phyloP scores from a whole-genome alignment of 2,113 vertebrate genomes.

The Festucalex cinctus region DNA sequence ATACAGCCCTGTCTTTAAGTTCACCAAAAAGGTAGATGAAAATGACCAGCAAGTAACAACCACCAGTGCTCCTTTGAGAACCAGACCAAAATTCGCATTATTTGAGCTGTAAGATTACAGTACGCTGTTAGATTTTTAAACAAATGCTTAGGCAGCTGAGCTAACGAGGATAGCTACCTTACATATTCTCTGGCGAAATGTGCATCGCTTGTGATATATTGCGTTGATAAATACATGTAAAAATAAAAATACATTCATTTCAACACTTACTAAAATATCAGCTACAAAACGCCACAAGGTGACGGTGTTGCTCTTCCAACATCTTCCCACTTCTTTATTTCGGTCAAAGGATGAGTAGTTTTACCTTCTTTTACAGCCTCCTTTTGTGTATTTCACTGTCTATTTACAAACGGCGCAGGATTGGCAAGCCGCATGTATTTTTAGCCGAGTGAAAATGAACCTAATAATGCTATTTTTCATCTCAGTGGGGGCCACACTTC shows the following conservation, averaged over 20 bases:
- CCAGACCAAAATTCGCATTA: too few species aligned
- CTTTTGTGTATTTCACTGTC: neutral
- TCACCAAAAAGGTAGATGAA: too few species aligned
- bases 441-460: conserved; percentile 30
- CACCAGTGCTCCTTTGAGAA: too few species aligned
- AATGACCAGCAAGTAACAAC: too few species aligned
- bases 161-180: too few species aligned
- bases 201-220: neutral
- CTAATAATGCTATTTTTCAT: conserved; percentile 41
- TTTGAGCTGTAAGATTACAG: too few species aligned
- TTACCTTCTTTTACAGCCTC: neutral
- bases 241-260: neutral
- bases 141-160: too few species aligned
- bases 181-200: neutral
- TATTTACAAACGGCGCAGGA: conserved; percentile 22
- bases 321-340: neutral
- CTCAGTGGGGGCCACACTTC: conserved; percentile 24
- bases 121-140: too few species aligned
- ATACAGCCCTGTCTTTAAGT: too few species aligned
- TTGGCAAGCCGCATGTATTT: conserved; percentile 18
- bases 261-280: neutral
- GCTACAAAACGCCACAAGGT: neutral
- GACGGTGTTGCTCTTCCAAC: neutral
- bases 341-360: neutral
- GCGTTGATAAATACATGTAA: neutral